These are phyloP conservation scores for Laspeyria flexula DNA, from an alignment of 2,888 invertebrate species.

Conservation along the genomic window DNA sequence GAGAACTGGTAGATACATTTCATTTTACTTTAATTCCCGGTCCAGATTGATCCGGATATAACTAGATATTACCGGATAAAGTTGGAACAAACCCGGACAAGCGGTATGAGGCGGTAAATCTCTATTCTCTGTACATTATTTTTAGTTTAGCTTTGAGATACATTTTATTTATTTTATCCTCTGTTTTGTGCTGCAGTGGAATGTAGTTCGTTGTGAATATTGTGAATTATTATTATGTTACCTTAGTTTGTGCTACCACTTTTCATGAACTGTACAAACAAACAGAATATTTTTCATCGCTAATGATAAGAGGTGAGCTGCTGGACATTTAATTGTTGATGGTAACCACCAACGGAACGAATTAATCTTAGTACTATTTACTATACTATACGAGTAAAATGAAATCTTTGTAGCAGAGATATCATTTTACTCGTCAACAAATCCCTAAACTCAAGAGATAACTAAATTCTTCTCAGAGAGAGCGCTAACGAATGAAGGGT, in stretches of 20 bases:
- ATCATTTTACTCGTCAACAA: too few species aligned
- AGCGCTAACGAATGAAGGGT: too few species aligned
- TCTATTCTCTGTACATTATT: slow-evolving; percentile 44
- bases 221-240: not conserved
- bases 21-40: slow-evolving; percentile 39
- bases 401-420: too few species aligned
- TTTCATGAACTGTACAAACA: too few species aligned
- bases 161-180: slow-evolving; percentile 33
- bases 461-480: too few species aligned
- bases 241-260: not conserved
- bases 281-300: too few species aligned
- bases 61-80: slow-evolving; percentile 50
- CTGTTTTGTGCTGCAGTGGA: slow-evolving; percentile 21
- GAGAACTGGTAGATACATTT: slow-evolving; percentile 26
- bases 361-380: too few species aligned
- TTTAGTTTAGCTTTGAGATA: slow-evolving; percentile 41
- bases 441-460: too few species aligned
- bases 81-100: slow-evolving; percentile 42
- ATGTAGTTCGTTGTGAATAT: slow-evolving; percentile 15
- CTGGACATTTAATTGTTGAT: too few species aligned
- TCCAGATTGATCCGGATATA: slow-evolving; percentile 46
- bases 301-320: too few species aligned
- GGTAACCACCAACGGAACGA: too few species aligned
- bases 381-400: too few species aligned
- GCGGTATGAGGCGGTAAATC: slow-evolving; percentile 38